A percentile compares a stretch with the other conserved stretches of the same genome.
These are phyloP conservation scores for Xyliphius kryptos DNA, from an alignment of 2,113 vertebrate genomes.

Conservation along the genomic window DNA sequence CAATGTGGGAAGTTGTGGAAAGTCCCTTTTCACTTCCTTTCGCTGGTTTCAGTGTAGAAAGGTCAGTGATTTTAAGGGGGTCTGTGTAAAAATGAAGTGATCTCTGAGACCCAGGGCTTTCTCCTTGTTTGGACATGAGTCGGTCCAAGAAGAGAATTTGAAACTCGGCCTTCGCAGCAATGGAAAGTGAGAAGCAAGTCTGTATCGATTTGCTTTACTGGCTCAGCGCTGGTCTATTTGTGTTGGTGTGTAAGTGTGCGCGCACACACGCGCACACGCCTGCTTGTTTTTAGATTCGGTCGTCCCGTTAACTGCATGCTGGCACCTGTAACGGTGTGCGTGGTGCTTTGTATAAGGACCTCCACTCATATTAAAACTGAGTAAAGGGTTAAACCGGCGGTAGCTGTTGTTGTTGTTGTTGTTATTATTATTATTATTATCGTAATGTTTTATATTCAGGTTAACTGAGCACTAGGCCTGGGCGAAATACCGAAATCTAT, in stretches of 20 bases:
- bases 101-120: neutral
- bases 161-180: neutral
- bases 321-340: too few relatives aligned
- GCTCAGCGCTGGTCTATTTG: conserved; percentile 22
- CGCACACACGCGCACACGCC: too few relatives aligned
- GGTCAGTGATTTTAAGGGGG: neutral
- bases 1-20: neutral
- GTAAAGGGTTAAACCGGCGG: too few relatives aligned
- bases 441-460: too few relatives aligned
- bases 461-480: too few relatives aligned
- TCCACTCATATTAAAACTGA: too few relatives aligned
- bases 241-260: conserved; percentile 4
- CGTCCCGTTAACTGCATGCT: too few relatives aligned
- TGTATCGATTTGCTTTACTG: neutral
- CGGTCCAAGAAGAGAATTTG: conserved; percentile 2
- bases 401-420: too few relatives aligned
- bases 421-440: too few relatives aligned
- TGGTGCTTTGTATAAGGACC: too few relatives aligned
- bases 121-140: conserved; percentile 31
- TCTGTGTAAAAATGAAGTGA: neutral
- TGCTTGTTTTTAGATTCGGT: too few relatives aligned
- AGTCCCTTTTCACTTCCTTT: conserved; percentile 9
- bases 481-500: too few relatives aligned
- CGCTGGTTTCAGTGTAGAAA: conserved; percentile 14
- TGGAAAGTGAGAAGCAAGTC: conserved; percentile 17